These are phyloP conservation scores for Lates calcarifer DNA, from an alignment of 2,113 vertebrate genomes.

Conservation along the genomic window DNA sequence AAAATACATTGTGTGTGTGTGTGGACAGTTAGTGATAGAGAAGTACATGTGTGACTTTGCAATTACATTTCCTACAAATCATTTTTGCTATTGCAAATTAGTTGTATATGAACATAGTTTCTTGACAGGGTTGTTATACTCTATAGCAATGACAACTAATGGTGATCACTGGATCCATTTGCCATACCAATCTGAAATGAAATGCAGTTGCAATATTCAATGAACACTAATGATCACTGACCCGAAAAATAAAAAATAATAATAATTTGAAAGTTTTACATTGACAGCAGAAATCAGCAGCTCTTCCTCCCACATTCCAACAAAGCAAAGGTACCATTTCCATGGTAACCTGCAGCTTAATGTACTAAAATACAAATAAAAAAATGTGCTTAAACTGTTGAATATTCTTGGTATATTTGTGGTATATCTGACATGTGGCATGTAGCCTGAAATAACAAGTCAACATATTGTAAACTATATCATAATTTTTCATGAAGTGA, in stretches of 20 bases:
- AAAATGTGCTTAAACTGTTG: background rate
- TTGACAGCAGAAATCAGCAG: too few relatives aligned
- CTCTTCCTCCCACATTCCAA: too few relatives aligned
- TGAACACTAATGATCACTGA: background rate
- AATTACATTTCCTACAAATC: too few relatives aligned
- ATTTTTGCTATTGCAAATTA: too few relatives aligned
- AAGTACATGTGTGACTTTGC: too few relatives aligned
- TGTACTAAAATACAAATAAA: background rate
- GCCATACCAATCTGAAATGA: background rate
- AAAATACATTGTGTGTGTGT: too few relatives aligned
- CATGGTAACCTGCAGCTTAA: background rate
- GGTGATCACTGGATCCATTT: background rate
- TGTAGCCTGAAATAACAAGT: constrained; percentile 1
- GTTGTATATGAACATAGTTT: background rate
- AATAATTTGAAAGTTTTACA: background rate
- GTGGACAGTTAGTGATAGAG: too few relatives aligned
- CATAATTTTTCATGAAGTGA: constrained; percentile 26
- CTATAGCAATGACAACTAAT: background rate
- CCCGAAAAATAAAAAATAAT: too few relatives aligned
- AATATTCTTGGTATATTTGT: background rate
- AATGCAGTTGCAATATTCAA: background rate
- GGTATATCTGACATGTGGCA: background rate
- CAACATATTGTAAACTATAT: background rate
- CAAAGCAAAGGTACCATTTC: too few relatives aligned
- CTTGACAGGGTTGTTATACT: background rate